A percentile compares a stretch with the other conserved stretches of the same genome.
Evolutionary conservation across 1,140 invertebrate genomes (phyloP).

Genomic region (Drosophila rhopaloa): DNA sequence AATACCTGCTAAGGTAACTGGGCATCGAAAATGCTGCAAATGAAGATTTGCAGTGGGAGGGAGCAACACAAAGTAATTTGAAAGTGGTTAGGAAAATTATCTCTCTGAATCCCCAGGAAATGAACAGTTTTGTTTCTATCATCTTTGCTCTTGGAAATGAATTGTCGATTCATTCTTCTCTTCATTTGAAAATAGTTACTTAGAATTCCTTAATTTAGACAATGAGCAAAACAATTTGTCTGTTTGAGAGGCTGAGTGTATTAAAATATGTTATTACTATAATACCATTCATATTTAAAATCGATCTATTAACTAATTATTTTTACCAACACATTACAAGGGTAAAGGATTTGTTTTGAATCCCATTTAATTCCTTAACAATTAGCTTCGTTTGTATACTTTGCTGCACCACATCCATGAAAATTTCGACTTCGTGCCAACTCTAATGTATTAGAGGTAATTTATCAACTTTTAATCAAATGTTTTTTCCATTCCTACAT

Average conservation of each 20-base stretch:
- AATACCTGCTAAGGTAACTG: conserved; percentile 61
- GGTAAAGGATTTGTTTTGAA: neutral
- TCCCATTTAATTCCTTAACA: neutral
- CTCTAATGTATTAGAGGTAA: conserved; percentile 49
- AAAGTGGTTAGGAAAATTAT: conserved; percentile 35
- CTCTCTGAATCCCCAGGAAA: conserved; percentile 15
- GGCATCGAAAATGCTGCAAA: conserved; percentile 36
- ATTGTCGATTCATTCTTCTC: neutral
- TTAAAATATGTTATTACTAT: neutral
- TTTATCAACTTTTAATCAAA: conserved; percentile 69
- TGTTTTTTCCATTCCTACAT: conserved; percentile 23
- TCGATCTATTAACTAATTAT: too few species aligned
- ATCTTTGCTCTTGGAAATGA: neutral
- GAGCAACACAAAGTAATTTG: conserved; percentile 38
- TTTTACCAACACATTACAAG: too few species aligned
- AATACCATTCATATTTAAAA: too few species aligned
- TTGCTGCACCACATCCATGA: neutral
- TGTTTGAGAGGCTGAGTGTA: too few species aligned
- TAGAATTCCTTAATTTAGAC: too few species aligned
- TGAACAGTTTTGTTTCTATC: conserved; percentile 15
- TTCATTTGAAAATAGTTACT: neutral
- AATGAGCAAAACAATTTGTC: too few species aligned
- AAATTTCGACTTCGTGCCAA: conserved; percentile 35
- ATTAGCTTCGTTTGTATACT: neutral
- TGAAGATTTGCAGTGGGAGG: conserved; percentile 15